Conservation (phyloP, 2,113 vertebrate species). For the Eira barbara region DNA sequence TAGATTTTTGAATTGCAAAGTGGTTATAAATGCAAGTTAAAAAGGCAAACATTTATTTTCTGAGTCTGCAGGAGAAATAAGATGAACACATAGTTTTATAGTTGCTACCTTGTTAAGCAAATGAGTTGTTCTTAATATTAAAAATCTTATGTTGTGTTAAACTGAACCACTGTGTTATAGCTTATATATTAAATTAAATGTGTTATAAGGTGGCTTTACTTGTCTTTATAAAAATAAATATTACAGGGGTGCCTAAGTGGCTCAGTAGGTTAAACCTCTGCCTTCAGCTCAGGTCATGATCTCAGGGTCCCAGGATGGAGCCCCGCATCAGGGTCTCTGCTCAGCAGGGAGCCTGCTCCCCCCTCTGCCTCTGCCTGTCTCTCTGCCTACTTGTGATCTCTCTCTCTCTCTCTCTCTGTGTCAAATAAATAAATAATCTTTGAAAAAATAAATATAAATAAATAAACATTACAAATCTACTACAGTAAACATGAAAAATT, state of each 20-base stretch:
- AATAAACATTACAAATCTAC: slow-evolving; percentile 54
- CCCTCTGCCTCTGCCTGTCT: too few species aligned
- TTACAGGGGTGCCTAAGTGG: too few species aligned
- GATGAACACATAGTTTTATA: slow-evolving; percentile 63
- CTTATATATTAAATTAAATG: slow-evolving; percentile 46
- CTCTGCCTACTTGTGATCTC: too few species aligned
- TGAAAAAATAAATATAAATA: neutral
- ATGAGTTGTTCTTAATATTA: slow-evolving; percentile 49
- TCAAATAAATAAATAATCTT: too few species aligned
- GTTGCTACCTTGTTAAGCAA: slow-evolving; percentile 43
- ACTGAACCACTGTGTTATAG: slow-evolving; percentile 41
- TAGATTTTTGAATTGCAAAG: slow-evolving; percentile 52
- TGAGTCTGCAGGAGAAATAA: slow-evolving; percentile 48
- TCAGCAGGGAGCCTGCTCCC: too few species aligned
- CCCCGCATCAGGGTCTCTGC: too few species aligned
- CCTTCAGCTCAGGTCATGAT: too few species aligned
- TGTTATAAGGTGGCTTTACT: slow-evolving; percentile 46
- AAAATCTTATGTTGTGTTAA: slow-evolving; percentile 58
- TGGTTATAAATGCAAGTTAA: slow-evolving; percentile 52
- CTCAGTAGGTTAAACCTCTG: too few species aligned
- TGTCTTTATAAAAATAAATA: slow-evolving; percentile 55
- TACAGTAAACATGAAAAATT: slow-evolving; percentile 59
- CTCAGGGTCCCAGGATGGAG: too few species aligned
- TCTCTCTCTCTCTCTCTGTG: too few species aligned
- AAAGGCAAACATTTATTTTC: slow-evolving; percentile 57